A percentile compares a stretch with the other conserved stretches of the same genome.
phyloP scores from a whole-genome alignment of 2,113 vertebrate genomes.

The Notarius lentiginosus region DNA sequence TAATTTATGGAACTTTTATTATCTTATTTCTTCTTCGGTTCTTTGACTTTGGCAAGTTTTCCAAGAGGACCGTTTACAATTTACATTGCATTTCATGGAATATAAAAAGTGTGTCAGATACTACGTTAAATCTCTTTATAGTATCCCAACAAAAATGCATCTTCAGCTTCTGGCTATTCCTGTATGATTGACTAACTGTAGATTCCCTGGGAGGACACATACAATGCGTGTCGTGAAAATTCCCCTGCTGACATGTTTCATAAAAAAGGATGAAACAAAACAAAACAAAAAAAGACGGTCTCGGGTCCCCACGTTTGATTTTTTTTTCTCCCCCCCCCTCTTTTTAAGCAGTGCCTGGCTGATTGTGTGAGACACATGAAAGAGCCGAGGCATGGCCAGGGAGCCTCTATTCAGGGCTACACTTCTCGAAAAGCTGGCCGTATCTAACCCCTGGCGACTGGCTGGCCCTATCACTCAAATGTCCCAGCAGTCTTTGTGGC shows the following conservation, averaged over 20 bases:
- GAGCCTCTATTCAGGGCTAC: slow-evolving; percentile 62
- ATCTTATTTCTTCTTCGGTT: slow-evolving; percentile 32
- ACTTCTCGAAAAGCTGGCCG: slow-evolving; percentile 57
- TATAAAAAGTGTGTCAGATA: not conserved
- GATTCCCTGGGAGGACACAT: slow-evolving; percentile 39
- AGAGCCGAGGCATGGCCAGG: slow-evolving; percentile 45
- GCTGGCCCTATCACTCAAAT: slow-evolving; percentile 74
- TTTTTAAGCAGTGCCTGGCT: slow-evolving; percentile 54
- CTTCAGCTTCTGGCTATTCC: slow-evolving; percentile 26
- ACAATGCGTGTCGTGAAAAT: slow-evolving; percentile 40
- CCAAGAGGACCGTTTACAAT: not conserved
- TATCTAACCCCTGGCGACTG: slow-evolving; percentile 65
- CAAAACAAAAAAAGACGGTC: slow-evolving; percentile 44
- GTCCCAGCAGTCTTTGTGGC: slow-evolving; percentile 72
- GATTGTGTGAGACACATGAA: slow-evolving; percentile 65
- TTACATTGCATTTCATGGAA: slow-evolving; percentile 9
- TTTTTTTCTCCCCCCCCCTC: slow-evolving; percentile 10
- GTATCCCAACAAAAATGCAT: slow-evolving; percentile 7
- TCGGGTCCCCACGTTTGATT: slow-evolving; percentile 58
- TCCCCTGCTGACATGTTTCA: slow-evolving; percentile 48
- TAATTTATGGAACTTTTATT: slow-evolving; percentile 60
- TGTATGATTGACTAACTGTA: slow-evolving; percentile 43
- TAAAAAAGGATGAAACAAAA: slow-evolving; percentile 47
- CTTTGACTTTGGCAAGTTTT: slow-evolving; percentile 15
- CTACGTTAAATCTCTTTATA: slow-evolving; percentile 8